Evolutionary conservation across 1,140 invertebrate genomes (phyloP).

Genomic region (Calosoma granatense): DNA sequence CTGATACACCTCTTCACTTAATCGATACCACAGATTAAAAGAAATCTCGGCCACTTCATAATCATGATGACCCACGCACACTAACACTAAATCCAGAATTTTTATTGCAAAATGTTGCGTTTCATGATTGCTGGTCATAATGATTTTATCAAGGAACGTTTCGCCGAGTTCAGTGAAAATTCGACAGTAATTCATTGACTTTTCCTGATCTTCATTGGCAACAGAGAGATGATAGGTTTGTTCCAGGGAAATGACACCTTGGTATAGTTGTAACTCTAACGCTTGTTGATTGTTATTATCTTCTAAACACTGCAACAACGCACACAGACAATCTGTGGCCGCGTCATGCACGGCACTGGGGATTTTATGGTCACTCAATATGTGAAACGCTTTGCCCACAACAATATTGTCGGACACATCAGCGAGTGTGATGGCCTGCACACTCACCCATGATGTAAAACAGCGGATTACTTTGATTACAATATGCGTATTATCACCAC

Average conservation of each 20-base stretch:
- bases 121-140: slow-evolving; percentile 43
- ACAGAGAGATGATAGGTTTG: slow-evolving; percentile 85
- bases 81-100: slow-evolving; percentile 78
- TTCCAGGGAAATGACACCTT: slow-evolving; percentile 69
- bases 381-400: slow-evolving; percentile 56
- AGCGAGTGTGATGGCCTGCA: slow-evolving; percentile 56
- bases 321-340: slow-evolving; percentile 83
- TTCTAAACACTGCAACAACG: slow-evolving; percentile 69
- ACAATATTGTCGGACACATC: slow-evolving; percentile 57
- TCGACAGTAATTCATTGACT: slow-evolving; percentile 84
- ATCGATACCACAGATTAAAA: slow-evolving; percentile 92
- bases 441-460: slow-evolving; percentile 70
- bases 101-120: slow-evolving; percentile 71
- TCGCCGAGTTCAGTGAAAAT: slow-evolving; percentile 94
- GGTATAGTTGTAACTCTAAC: slow-evolving; percentile 71
- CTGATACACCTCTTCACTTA: slow-evolving; percentile 90
- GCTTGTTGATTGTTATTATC: slow-evolving; percentile 56
- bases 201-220: slow-evolving; percentile 84
- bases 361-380: slow-evolving; percentile 47
- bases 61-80: slow-evolving; percentile 93
- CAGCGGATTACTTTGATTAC: slow-evolving; percentile 57
- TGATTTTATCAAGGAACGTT: slow-evolving; percentile 77
- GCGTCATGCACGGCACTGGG: slow-evolving; percentile 72
- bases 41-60: slow-evolving; percentile 97
- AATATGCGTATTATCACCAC: slow-evolving; percentile 42